phyloP scores from a whole-genome alignment of 92 coral and sea anemone species.

The Galaxea fascicularis region DNA sequence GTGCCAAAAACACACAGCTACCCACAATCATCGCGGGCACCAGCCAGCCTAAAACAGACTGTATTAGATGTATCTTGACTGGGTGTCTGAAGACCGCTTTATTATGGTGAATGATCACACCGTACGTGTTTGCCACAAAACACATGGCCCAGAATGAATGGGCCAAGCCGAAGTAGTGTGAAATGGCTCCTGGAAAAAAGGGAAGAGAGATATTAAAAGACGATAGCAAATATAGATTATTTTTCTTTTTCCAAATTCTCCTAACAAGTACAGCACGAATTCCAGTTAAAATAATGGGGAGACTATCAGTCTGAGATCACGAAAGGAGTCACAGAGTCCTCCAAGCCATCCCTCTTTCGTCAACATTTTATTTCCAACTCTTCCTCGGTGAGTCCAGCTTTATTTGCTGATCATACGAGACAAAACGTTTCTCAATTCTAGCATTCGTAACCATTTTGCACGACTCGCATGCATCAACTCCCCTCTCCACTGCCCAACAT shows the following conservation, averaged over 20 bases:
- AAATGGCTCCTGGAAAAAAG: constrained; percentile 69
- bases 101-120: constrained; percentile 81
- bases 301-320: too few relatives aligned
- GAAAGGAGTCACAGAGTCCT: too few relatives aligned
- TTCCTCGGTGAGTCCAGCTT: too few relatives aligned
- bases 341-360: too few relatives aligned
- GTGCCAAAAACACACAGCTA: constrained; percentile 66
- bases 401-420: too few relatives aligned
- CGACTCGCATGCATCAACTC: too few relatives aligned
- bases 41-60: constrained; percentile 80
- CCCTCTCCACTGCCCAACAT: too few relatives aligned
- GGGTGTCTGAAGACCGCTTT: constrained; percentile 72
- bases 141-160: constrained; percentile 92
- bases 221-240: not conserved
- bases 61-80: constrained; percentile 65
- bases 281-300: too few relatives aligned
- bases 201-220: not conserved
- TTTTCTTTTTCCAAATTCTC: not conserved
- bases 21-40: constrained; percentile 91
- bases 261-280: not conserved
- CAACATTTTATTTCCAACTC: too few relatives aligned
- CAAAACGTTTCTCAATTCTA: too few relatives aligned
- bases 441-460: not conserved
- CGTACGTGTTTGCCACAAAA: constrained; percentile 87
- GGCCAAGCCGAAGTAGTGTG: constrained; percentile 86